Base-by-base conservation (phyloP, 2,797 vertebrate species). In the Phoxinus dragarum region DNA sequence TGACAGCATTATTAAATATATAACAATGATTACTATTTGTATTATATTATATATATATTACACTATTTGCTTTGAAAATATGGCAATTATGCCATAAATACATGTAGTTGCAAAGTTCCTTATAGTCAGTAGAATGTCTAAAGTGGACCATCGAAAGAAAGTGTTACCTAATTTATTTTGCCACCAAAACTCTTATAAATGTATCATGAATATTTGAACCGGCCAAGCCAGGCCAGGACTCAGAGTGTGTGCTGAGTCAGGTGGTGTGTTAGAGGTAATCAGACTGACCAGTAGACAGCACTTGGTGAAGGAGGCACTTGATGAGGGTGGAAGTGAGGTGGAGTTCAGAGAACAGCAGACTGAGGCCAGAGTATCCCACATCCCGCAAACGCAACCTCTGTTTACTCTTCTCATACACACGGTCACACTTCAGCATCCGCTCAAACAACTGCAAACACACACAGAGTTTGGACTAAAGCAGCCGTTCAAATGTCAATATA, bases 361-460 rank as follows among this genome's bases (percentile, higher is more conserved):
- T 96, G 81, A 99, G 93, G 6, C 98, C 97, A 0, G 96, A 95
- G 91, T 99, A 99, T 5, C 98, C 98, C 14, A 96, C 96, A 88
- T 99, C 98, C 92, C 97, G 94, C 88, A 99, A 96, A 67, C 97
- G 95, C 90, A 99, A 90, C 1, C 97, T 96, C 86, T 98, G 98
- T 82, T 99, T 99, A 86, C 95, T 98, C 88, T 96, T 96, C 90
- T 99, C 98, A 80, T 99, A 99, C 90, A 99, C 97, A 36, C 98
- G 98, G 77, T 97, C 98, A 72, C 97, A 99, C 90, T 96, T 97
- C 89, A 99, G 89, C 98, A 99, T 99, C 59, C 97, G 96, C 89
- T 98, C 98, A 85, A 98, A 94, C 64, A 99, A 92, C 98, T 99
- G 90, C 86, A 85, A 16, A 90, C 19, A 85, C 6, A 75, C 71